These are phyloP conservation scores for Zootermopsis nevadensis DNA, from an alignment of 2,888 invertebrate genomes.

Conservation along the genomic window DNA sequence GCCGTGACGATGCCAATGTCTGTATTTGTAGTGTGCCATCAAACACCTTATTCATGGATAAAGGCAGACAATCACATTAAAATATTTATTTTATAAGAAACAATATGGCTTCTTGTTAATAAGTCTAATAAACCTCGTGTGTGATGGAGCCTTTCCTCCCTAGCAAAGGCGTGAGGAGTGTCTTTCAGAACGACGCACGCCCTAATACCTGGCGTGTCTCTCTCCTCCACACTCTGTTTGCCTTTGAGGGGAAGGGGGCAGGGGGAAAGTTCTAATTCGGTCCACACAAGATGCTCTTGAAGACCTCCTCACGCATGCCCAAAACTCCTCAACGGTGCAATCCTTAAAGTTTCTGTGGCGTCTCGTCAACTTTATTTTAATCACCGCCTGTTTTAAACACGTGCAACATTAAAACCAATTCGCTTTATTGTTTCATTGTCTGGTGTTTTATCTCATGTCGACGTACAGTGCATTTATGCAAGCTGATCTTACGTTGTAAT, in stretches of 20 bases:
- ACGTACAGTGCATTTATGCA: neutral
- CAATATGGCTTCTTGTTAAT: neutral
- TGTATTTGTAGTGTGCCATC: too few species aligned
- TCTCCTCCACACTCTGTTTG: neutral
- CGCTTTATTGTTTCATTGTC: neutral
- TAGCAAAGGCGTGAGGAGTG: neutral
- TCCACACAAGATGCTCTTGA: slow-evolving; percentile 4
- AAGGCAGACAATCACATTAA: too few species aligned
- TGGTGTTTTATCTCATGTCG: neutral
- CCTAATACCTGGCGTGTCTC: neutral
- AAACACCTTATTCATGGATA: too few species aligned
- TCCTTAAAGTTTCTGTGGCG: neutral
- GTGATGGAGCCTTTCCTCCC: neutral
- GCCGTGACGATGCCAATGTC: too few species aligned
- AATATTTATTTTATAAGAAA: too few species aligned
- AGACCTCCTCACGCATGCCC: slow-evolving; percentile 13
- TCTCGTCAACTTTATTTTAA: neutral
- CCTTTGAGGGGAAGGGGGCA: neutral
- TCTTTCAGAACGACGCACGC: neutral
- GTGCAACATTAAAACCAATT: neutral
- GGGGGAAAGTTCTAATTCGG: neutral
- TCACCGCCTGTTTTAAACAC: neutral
- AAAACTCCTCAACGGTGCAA: neutral
- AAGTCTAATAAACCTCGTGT: neutral
- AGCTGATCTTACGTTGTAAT: neutral